Evolutionary conservation across 2,113 vertebrate species (phyloP).

Genomic region (Pseudonaja textilis): DNA sequence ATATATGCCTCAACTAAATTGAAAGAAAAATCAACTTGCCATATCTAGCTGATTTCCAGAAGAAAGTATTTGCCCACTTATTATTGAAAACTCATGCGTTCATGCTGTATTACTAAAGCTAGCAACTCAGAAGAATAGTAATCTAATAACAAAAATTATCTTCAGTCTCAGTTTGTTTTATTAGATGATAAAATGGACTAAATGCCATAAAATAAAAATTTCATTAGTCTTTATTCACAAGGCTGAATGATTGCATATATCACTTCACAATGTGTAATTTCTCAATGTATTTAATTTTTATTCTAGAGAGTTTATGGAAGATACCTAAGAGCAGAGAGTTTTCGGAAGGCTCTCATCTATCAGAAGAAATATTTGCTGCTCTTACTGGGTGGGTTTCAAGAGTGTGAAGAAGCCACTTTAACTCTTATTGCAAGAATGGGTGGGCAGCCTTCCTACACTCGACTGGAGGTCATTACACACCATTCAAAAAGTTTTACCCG

Average conservation of each 20-base stretch:
- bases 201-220: background rate
- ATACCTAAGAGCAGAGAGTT: conserved; percentile 92
- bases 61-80: background rate
- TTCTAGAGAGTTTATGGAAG: conserved; percentile 89
- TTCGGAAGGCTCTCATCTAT: conserved; percentile 95
- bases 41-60: background rate
- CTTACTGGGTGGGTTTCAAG: conserved; percentile 91
- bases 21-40: background rate
- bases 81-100: background rate
- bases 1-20: background rate
- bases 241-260: background rate
- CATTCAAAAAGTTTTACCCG: conserved; percentile 80
- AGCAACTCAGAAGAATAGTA: background rate
- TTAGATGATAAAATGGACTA: background rate
- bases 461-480: conserved; percentile 70
- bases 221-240: background rate
- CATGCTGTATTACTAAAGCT: too few relatives aligned
- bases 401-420: conserved; percentile 92
- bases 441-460: conserved; percentile 73
- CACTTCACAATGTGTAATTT: background rate
- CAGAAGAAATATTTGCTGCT: conserved; percentile 97
- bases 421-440: conserved; percentile 89
- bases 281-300: conserved; percentile 16
- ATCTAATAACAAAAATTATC: background rate
- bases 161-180: background rate